Evolutionary conservation across 2,113 vertebrate species (phyloP), one percentile per base, ranked within the genome.

Genomic region (Phocoena phocoena): DNA sequence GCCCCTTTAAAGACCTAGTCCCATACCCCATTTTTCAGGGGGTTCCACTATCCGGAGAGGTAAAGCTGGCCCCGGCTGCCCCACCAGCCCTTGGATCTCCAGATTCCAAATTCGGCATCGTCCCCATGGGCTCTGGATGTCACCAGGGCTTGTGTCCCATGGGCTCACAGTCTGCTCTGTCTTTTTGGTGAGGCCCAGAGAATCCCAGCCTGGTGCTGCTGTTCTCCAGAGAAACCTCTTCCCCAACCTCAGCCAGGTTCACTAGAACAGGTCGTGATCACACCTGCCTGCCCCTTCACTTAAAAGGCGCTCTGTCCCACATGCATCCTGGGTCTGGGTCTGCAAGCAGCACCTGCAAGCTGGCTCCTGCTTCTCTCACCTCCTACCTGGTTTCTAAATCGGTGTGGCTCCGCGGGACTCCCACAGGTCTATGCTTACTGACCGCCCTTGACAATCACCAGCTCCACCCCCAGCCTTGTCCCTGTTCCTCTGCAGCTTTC

Each of bases 51-150:
- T 38, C 4, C 3, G 17, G 12, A n/a, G 9, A 5, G 14, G 26
- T 12, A 50, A 33, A 21, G 21, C 6, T 1, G 82, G 7, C 4
- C 28, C 25, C 1, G 5, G 3, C 28, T 31, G 9, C 14, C 5
- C 4, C 31, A 8, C 47, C 23, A 36, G 50, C 17, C n/a, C 25
- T 63, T 17, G 36, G 26, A 38, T 11, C 11, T 81, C 17, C 25
- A 44, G 21, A n/a, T 14, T 41, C 9, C 6, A 87, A 44, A 20
- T 4, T 13, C 44, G 1, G 13, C 0, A 0, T 71, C 0, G 0
- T 79, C 50, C 20, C 28, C 4, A 14, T 17, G 25, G 1, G 50
- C 41, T 53, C 62, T 20, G 47, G 21, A 68, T 38, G 23, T 70
- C 50, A 9, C n/a, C 41, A 18, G 4, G n/a, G 31, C 9, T 33